Evolutionary conservation across 2,797 vertebrate species (phyloP).

Genomic region (Enteromius anoplus): DNA sequence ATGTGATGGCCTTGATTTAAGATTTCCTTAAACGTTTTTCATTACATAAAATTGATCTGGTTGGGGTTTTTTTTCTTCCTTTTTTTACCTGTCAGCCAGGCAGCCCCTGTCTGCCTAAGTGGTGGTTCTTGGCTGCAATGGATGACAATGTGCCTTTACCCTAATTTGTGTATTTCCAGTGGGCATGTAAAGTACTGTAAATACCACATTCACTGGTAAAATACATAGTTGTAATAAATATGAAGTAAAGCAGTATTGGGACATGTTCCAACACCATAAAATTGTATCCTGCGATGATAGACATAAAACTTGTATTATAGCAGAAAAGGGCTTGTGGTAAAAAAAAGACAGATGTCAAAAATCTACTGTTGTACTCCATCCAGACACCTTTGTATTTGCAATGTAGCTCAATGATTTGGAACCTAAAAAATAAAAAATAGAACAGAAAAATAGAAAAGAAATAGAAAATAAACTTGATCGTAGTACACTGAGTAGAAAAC

Average conservation of each 20-base stretch:
- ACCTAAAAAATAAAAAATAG: background rate
- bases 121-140: background rate
- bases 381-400: background rate
- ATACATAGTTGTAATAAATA: background rate
- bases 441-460: too few relatives aligned
- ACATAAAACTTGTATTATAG: background rate
- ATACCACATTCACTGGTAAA: background rate
- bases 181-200: background rate
- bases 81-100: background rate
- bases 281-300: background rate
- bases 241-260: background rate
- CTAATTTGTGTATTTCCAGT: conserved; percentile 7
- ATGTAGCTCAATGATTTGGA: background rate
- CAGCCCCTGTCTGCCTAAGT: background rate
- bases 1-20: background rate
- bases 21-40: background rate
- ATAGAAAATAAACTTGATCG: background rate
- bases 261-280: background rate
- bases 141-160: background rate
- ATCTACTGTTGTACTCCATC: background rate
- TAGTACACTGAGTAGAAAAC: background rate
- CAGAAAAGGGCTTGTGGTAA: background rate
- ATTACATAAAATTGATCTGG: background rate
- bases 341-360: background rate
- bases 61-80: background rate